Conservation (phyloP, 1,140 invertebrate species). For the Drosophila bipectinata region DNA sequence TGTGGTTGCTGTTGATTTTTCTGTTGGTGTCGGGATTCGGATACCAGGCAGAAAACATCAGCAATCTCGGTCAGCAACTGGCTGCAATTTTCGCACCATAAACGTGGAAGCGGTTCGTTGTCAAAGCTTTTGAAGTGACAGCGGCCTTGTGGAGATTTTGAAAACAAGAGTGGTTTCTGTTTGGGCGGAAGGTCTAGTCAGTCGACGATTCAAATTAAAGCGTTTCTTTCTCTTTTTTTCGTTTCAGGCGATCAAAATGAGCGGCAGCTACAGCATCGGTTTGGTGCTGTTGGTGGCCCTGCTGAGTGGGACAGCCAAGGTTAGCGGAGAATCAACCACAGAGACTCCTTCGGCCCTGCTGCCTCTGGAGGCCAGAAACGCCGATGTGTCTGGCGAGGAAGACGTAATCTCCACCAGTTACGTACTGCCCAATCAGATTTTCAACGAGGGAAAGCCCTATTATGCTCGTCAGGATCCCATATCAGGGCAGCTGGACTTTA, state of each 20-base stretch:
- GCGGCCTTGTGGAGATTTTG: constrained; percentile 42
- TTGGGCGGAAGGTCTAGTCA: constrained; percentile 43
- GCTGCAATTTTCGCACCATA: constrained; percentile 55
- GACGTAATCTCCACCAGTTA: constrained; percentile 77
- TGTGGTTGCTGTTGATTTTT: constrained; percentile 2
- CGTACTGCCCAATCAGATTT: constrained; percentile 84
- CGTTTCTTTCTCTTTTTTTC: neutral
- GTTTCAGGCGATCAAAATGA: constrained; percentile 40
- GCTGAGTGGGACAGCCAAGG: neutral
- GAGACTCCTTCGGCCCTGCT: constrained; percentile 59
- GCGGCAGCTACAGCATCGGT: constrained; percentile 15
- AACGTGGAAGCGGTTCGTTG: constrained; percentile 43
- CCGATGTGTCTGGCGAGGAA: constrained; percentile 62
- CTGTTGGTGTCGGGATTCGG: constrained; percentile 13
- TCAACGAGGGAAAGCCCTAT: constrained; percentile 89
- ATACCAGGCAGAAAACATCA: constrained; percentile 7
- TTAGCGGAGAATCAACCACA: constrained; percentile 16
- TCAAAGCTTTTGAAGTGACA: constrained; percentile 44
- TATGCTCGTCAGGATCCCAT: constrained; percentile 88
- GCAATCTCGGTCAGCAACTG: constrained; percentile 29
- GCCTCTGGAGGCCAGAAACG: constrained; percentile 67
- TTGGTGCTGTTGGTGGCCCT: constrained; percentile 32
- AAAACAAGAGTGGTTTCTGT: constrained; percentile 46
- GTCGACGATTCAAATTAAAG: neutral
- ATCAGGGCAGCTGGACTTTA: constrained; percentile 88